Evolutionary conservation across 2,888 invertebrate species (phyloP).

Genomic region (Xestoiulus laeticollis): DNA sequence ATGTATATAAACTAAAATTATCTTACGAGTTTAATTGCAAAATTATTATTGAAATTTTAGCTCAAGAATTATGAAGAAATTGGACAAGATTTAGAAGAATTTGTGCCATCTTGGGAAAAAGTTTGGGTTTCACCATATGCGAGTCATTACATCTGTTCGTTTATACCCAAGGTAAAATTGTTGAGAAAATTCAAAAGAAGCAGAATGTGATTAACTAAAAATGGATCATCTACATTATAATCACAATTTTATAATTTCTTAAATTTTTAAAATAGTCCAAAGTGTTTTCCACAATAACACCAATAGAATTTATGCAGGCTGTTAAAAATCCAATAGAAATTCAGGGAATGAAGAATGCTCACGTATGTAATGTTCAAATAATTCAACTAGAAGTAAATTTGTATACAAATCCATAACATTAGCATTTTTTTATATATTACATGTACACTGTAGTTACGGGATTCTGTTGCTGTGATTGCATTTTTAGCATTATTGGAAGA

Average conservation of each 20-base stretch:
- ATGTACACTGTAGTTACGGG: constrained; percentile 67
- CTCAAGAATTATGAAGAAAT: constrained; percentile 36
- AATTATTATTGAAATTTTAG: background rate
- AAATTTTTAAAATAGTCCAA: background rate
- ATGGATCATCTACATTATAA: background rate
- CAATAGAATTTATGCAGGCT: constrained; percentile 83
- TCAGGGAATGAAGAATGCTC: constrained; percentile 75
- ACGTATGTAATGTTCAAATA: background rate
- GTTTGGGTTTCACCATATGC: background rate
- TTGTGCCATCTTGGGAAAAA: constrained; percentile 13
- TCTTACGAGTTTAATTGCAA: background rate
- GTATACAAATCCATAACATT: background rate
- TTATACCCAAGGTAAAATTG: constrained; percentile 21
- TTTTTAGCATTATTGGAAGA: constrained; percentile 87
- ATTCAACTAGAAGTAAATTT: background rate
- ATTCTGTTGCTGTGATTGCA: constrained; percentile 83
- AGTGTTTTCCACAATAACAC: constrained; percentile 67
- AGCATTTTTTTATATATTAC: background rate
- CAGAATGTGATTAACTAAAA: too few relatives aligned
- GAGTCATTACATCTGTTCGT: background rate
- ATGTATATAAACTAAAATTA: background rate
- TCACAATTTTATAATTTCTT: background rate
- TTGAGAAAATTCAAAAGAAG: too few relatives aligned
- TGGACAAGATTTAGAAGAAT: background rate
- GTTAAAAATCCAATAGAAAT: constrained; percentile 87